A percentile compares a stretch with the other conserved stretches of the same genome.
phyloP scores from a whole-genome alignment of 2,113 vertebrate species.

The Mixornis gularis region DNA sequence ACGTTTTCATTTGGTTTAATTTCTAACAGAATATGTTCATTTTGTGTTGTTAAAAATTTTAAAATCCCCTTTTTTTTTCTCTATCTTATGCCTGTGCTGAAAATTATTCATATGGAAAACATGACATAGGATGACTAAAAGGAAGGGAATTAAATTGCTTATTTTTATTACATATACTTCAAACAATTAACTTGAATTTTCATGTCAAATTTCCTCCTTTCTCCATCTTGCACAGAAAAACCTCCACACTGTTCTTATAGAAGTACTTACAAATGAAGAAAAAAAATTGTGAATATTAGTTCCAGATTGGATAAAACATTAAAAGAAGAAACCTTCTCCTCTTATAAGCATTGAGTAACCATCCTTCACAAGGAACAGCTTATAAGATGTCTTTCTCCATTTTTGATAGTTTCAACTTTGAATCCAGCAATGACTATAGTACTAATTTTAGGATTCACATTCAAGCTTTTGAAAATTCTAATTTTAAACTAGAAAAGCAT shows the following conservation, averaged over 20 bases:
- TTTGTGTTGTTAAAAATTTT: not conserved
- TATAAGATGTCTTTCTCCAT: not conserved
- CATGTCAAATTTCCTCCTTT: not conserved
- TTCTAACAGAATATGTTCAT: not conserved
- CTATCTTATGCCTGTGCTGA: not conserved
- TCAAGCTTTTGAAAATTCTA: not conserved
- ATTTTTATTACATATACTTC: not conserved
- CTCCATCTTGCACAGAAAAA: not conserved
- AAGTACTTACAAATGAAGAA: not conserved
- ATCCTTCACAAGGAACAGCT: not conserved
- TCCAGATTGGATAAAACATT: not conserved
- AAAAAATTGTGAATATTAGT: not conserved
- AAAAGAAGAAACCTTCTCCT: not conserved
- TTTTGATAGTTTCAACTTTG: not conserved
- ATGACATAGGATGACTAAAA: not conserved
- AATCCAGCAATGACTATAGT: not conserved
- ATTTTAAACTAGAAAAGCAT: not conserved
- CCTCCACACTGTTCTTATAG: rapidly evolving
- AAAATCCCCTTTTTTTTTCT: rapidly evolving
- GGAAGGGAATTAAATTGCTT: not conserved
- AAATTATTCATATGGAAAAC: not conserved
- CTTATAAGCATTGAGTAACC: not conserved
- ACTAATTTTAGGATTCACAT: not conserved
- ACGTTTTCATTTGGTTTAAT: not conserved
- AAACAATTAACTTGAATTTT: not conserved